Base-by-base conservation (phyloP, 2,113 vertebrate species). In the Gulo gulo region DNA sequence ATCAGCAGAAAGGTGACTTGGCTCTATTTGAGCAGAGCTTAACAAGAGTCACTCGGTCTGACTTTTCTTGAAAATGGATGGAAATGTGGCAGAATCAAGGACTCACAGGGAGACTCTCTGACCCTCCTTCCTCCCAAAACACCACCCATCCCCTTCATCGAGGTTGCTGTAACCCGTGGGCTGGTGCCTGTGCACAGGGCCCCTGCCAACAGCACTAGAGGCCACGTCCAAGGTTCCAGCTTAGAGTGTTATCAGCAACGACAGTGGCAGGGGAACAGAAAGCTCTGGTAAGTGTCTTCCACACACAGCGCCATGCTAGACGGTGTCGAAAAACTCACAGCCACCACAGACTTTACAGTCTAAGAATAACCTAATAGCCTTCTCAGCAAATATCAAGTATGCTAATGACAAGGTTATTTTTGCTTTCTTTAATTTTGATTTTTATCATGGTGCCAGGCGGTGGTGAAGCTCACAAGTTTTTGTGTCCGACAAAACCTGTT, bases 111-210 rank as follows among this genome's bases (percentile, higher is more conserved):
- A 71, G 16, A 59, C 3, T 4, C 3, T 4, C 26, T 31, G 29
- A 26, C 14, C 13, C 29, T 59, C 36, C 18, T 10, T 1, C 5
- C 0, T 11, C n/a, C n/a, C 52, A n/a, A 47, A 39, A 59, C 59
- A 6, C 23, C 21, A 39, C 57, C 14, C 24, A 45, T 2, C 29
- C 15, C 15, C 52, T 57, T 80, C 81, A 21, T 0, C 7, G 11
- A 21, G 31, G 39, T 74, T 85, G 36, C 50, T 34, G 2, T 29
- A 67, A 42, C 14, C 4, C 45, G 18, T 5, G 26, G 73, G 18
- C 15, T 24, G 2, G 10, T 7, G 29, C 63, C 13, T 0, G 2
- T 2, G n/a, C 5, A 18, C 36, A 13, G 11, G 9, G 31, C 12
- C 61, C 52, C 71, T 24, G 57, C 34, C 63, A 26, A 36, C 39